A percentile compares a stretch with the other conserved stretches of the same genome.
These are phyloP conservation scores for Styela clava DNA, from an alignment of 23 tunicate species.

Conservation along the genomic window DNA sequence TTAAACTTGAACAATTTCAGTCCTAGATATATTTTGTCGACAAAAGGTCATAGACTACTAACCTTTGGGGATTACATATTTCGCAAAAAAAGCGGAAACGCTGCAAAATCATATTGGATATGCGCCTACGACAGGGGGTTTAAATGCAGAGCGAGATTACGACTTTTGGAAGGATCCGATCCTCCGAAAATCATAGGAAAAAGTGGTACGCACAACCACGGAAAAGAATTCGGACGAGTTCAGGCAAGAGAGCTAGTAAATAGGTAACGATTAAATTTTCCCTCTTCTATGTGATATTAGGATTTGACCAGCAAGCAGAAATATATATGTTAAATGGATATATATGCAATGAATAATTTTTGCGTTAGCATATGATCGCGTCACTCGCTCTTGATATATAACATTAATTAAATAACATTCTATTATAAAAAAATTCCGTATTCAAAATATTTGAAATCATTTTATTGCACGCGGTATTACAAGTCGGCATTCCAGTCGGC, in stretches of 20 bases:
- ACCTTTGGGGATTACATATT: conserved; percentile 2
- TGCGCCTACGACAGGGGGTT: conserved; percentile 14
- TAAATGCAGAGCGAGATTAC: conserved; percentile 15
- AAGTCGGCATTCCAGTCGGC: too few relatives aligned
- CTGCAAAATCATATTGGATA: conserved; percentile 10
- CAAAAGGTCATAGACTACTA: conserved; percentile 6
- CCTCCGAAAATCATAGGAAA: conserved; percentile 1
- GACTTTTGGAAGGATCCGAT: neutral
- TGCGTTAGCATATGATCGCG: too few relatives aligned
- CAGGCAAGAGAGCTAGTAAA: conserved; percentile 22
- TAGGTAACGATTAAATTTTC: too few relatives aligned
- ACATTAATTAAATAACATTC: too few relatives aligned
- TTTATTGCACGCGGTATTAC: too few relatives aligned
- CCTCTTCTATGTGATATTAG: too few relatives aligned
- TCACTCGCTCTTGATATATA: too few relatives aligned
- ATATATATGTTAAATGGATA: too few relatives aligned
- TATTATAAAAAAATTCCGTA: too few relatives aligned
- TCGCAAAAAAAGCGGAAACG: conserved; percentile 4
- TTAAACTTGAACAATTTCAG: neutral
- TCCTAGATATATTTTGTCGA: neutral
- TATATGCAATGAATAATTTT: too few relatives aligned
- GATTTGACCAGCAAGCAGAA: too few relatives aligned
- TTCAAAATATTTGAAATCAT: too few relatives aligned
- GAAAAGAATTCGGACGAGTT: conserved; percentile 7
- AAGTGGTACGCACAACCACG: conserved; percentile 19